Base-by-base conservation (phyloP, 92 coral and sea anemone genomes). In the Zoanthus sociatus region DNA sequence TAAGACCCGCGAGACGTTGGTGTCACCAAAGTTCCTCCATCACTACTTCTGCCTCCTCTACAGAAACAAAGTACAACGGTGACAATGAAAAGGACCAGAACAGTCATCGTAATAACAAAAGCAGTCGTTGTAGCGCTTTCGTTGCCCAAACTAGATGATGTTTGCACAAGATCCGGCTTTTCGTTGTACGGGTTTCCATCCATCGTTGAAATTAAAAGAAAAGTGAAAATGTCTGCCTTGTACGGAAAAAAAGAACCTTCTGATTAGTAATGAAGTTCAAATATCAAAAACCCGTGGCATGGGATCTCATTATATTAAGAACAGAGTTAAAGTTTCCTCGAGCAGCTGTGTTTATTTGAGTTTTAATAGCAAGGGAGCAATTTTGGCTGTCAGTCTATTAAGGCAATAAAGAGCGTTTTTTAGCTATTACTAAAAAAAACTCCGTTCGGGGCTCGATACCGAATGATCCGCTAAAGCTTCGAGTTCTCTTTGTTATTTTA, bases 21-120 rank as follows among this genome's bases (percentile, higher is more conserved):
- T 55, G 74, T 45, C 47, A 81, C 85, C 7, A 67, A 26, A 33
- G 56, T 66, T 13, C 85, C 85, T 18, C 75, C 51, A 13, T 48
- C 75, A 31, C 85, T 81, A 21, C 42, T 81, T 53, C 73, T 81
- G 13, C 85, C 85, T 7, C 85, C 60, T 45, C 75, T 47, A 81
- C 85, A 81, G 30, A 81, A 81, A 33, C 85, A 81, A 46, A 81
- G 21, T 18, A 81, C 85, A 3, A 74, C 85, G n/a, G 21, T 81
- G 21, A 81, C 50, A 16, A 81, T 64, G 44, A 81, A 67, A 32
- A 81, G 85, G 20, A 66, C 85, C 12, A 81, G 85, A 20, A 81
- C 61, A 15, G 85, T 81, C 85, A 81, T 66, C 4, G 85, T 81
- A 0, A 81, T 56, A 14, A 81, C 63, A 32, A 81, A 81, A 21